Percentiles rank a stretch among this genome's conserved stretches.
phyloP scores from a whole-genome alignment of 2,888 invertebrate species.

The Hyles lineata region DNA sequence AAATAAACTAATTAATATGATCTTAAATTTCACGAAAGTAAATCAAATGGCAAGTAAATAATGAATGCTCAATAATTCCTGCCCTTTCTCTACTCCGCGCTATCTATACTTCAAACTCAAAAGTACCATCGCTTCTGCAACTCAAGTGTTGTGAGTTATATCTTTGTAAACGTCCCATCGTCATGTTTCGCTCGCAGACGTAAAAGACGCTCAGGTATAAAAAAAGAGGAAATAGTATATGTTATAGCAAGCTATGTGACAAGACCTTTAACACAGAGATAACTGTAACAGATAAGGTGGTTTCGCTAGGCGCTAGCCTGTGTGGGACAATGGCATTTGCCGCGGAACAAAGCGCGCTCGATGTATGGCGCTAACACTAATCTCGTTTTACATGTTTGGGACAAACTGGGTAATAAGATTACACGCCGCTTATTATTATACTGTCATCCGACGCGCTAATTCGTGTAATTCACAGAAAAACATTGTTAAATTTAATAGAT shows the following conservation, averaged over 20 bases:
- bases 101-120: too few species aligned
- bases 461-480: conserved; percentile 9
- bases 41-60: too few species aligned
- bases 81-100: too few species aligned
- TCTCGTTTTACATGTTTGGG: conserved; percentile 68
- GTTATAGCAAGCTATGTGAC: conserved; percentile 29
- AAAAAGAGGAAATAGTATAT: not conserved
- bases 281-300: conserved; percentile 58
- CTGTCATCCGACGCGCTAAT: conserved; percentile 54
- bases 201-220: not conserved
- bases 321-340: conserved; percentile 73
- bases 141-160: too few species aligned
- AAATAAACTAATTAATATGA: too few species aligned
- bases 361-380: conserved; percentile 59
- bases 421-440: conserved; percentile 49
- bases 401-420: conserved; percentile 73
- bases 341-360: conserved; percentile 61
- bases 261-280: conserved; percentile 36
- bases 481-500: not conserved
- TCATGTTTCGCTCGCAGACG: too few species aligned
- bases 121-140: too few species aligned
- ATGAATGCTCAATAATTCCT: too few species aligned
- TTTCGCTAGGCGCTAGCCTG: conserved; percentile 57
- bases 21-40: too few species aligned
- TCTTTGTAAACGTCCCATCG: too few species aligned